These are phyloP conservation scores for Corvus moneduloides DNA, from an alignment of 2,113 vertebrate species.

Conservation along the genomic window DNA sequence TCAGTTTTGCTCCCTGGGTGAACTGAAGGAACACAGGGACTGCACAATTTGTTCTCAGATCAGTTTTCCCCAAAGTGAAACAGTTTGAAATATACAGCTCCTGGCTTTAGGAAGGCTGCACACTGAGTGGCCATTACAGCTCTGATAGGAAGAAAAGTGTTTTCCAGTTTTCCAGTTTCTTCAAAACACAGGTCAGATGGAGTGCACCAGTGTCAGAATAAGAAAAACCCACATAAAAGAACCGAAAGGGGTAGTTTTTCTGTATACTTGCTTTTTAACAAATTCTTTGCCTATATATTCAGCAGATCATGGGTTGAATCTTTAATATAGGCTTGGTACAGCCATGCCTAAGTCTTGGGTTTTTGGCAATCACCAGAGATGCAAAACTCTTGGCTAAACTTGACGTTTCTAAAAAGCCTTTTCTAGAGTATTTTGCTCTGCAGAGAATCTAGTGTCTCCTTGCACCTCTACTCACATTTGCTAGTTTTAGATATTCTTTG, in stretches of 20 bases:
- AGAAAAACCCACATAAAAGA: not conserved
- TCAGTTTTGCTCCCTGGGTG: not conserved
- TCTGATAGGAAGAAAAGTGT: not conserved
- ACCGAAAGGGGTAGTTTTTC: not conserved
- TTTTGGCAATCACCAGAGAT: not conserved
- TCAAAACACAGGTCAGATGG: rapidly evolving
- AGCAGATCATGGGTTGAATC: not conserved
- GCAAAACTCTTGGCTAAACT: not conserved
- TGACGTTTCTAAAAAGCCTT: not conserved
- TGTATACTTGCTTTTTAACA: not conserved
- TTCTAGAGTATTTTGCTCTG: not conserved
- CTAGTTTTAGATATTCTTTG: not conserved
- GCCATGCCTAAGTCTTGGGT: not conserved
- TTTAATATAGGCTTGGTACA: not conserved
- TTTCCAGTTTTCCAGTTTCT: not conserved
- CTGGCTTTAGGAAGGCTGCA: not conserved
- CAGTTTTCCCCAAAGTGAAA: not conserved
- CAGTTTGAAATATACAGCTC: not conserved
- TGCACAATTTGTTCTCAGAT: not conserved
- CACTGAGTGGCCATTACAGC: not conserved
- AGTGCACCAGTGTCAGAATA: not conserved
- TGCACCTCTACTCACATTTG: not conserved
- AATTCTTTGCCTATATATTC: not conserved
- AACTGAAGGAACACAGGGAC: not conserved
- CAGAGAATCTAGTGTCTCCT: not conserved